Evolutionary conservation across 2,797 vertebrate species (phyloP).

Genomic region (Pantherophis vulpinus): DNA sequence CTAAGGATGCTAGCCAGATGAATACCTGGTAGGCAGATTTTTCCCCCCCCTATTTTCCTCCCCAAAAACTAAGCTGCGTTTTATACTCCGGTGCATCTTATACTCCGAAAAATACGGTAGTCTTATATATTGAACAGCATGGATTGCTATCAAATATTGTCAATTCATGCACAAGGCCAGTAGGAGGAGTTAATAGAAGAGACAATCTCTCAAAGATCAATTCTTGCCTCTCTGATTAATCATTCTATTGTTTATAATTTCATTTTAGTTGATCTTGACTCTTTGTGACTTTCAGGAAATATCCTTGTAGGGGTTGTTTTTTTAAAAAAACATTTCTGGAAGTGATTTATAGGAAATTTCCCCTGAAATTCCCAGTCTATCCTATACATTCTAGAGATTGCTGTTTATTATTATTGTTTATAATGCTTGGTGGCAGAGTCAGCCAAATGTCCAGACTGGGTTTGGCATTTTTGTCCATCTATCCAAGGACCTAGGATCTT

Average conservation of each 20-base stretch:
- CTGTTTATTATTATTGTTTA: too few species aligned
- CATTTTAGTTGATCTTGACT: slow-evolving; percentile 16
- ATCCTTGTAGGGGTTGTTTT: background rate
- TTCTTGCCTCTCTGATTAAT: background rate
- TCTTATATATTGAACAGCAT: background rate
- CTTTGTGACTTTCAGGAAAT: slow-evolving; percentile 15
- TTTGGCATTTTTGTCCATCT: too few species aligned
- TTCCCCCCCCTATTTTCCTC: too few species aligned
- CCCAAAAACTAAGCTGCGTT: too few species aligned
- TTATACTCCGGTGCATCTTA: too few species aligned
- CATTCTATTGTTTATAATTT: background rate
- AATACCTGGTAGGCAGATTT: too few species aligned
- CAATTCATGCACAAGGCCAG: background rate
- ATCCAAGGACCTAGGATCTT: too few species aligned
- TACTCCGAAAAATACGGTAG: background rate
- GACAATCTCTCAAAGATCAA: background rate
- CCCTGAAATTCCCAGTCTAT: background rate
- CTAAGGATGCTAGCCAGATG: too few species aligned
- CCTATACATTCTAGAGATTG: background rate
- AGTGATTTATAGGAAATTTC: background rate
- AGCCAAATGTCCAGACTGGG: too few species aligned
- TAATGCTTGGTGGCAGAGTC: too few species aligned
- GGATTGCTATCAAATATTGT: background rate
- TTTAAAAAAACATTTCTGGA: background rate
- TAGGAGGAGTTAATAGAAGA: slow-evolving; percentile 39